phyloP scores from a whole-genome alignment of 2,113 vertebrate species.

The Genyomyrus donnyi region DNA sequence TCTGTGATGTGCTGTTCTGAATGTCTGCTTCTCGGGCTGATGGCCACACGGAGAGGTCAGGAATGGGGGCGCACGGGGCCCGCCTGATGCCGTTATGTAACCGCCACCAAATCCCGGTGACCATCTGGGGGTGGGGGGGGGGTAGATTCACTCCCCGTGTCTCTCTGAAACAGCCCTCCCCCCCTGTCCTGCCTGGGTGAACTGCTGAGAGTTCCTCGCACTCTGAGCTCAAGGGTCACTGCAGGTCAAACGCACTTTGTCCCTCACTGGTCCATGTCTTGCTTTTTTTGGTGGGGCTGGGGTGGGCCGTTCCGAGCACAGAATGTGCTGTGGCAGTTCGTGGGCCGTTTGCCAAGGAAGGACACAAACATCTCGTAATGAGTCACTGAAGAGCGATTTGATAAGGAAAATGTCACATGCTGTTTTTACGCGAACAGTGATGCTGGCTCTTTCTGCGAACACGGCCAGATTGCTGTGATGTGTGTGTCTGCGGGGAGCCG shows the following conservation, averaged over 20 bases:
- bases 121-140: neutral
- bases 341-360: neutral
- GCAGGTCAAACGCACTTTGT: neutral
- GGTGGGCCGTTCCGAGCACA: too few species aligned
- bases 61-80: neutral
- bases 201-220: neutral
- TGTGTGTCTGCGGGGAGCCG: conserved; percentile 1
- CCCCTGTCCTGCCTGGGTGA: neutral
- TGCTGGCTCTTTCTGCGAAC: neutral
- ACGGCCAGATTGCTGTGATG: neutral
- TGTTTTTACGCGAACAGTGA: neutral
- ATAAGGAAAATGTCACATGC: neutral
- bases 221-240: neutral
- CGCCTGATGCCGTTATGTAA: neutral
- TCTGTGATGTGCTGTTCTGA: neutral
- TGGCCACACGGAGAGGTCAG: neutral
- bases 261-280: neutral
- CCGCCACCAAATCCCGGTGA: neutral
- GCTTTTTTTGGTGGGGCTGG: neutral
- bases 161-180: neutral
- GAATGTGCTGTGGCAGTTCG: neutral
- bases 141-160: neutral
- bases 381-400: neutral
- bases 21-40: neutral
- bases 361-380: neutral